Conservation (phyloP, 2,888 invertebrate species). For the Cancer borealis region DNA sequence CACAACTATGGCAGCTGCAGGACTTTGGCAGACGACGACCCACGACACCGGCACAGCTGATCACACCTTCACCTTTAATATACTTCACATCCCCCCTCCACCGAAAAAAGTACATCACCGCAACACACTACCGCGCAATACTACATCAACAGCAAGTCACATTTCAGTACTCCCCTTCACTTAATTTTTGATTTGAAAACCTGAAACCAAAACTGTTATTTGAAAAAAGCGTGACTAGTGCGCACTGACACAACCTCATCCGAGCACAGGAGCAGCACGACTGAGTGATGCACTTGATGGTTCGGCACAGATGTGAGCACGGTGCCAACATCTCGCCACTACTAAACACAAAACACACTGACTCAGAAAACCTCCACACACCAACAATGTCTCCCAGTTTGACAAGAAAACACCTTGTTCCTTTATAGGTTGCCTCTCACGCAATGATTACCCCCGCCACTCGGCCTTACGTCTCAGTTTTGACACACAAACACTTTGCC, state of each 20-base stretch:
- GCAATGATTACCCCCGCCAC: neutral
- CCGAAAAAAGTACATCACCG: neutral
- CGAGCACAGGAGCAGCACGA: slow-evolving; percentile 48
- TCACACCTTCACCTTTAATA: slow-evolving; percentile 68
- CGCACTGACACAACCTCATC: slow-evolving; percentile 39
- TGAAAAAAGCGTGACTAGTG: neutral
- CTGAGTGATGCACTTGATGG: slow-evolving; percentile 63
- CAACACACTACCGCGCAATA: neutral
- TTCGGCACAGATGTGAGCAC: slow-evolving; percentile 55
- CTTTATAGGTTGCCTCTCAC: neutral
- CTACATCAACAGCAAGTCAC: neutral
- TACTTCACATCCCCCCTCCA: slow-evolving; percentile 42
- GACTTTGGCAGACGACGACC: slow-evolving; percentile 63
- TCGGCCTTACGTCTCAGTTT: neutral
- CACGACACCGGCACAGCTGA: slow-evolving; percentile 61
- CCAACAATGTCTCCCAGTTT: neutral
- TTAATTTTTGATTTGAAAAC: slow-evolving; percentile 40
- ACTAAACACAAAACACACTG: neutral
- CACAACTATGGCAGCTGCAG: slow-evolving; percentile 23
- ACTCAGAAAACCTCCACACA: neutral
- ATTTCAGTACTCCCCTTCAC: neutral
- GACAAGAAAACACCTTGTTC: neutral
- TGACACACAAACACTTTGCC: neutral
- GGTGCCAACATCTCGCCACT: slow-evolving; percentile 60
- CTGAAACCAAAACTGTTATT: slow-evolving; percentile 39